A percentile compares a stretch with the other conserved stretches of the same genome.
These are phyloP conservation scores for Leptura quadrifasciata DNA, from an alignment of 2,888 invertebrate species.

Conservation along the genomic window DNA sequence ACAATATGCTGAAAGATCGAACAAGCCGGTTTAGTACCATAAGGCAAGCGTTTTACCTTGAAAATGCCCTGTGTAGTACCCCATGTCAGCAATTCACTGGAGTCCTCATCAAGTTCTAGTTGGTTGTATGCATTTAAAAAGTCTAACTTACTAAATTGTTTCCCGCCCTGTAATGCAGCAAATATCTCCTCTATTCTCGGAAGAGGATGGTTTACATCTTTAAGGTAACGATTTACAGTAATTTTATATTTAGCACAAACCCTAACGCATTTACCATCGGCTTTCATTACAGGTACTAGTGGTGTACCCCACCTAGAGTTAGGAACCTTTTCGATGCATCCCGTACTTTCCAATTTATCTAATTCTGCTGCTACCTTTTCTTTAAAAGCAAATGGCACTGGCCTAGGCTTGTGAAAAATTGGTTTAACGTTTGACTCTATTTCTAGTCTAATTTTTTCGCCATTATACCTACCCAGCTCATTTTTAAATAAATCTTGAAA, in stretches of 20 bases:
- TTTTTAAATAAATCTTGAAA: neutral
- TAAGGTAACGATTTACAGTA: neutral
- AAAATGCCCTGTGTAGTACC: constrained; percentile 60
- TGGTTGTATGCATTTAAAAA: neutral
- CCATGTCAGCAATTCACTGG: neutral
- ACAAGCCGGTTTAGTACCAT: constrained; percentile 68
- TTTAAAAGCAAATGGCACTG: too few species aligned
- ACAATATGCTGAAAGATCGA: constrained; percentile 68
- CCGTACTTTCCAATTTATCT: neutral
- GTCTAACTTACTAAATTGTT: neutral
- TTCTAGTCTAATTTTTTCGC: neutral
- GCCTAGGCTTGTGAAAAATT: neutral
- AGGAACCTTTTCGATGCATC: neutral
- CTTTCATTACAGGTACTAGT: neutral
- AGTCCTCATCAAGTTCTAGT: neutral
- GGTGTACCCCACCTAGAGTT: neutral
- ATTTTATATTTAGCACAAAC: neutral
- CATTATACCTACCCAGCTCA: neutral
- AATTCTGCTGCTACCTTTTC: neutral
- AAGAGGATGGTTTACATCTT: neutral
- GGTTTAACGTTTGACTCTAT: neutral
- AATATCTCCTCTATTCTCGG: neutral
- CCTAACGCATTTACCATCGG: neutral
- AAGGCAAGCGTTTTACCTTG: constrained; percentile 67
- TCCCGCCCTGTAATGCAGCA: neutral